These are phyloP conservation scores for Numenius phaeopus DNA, from an alignment of 2,797 vertebrate genomes.

Conservation along the genomic window DNA sequence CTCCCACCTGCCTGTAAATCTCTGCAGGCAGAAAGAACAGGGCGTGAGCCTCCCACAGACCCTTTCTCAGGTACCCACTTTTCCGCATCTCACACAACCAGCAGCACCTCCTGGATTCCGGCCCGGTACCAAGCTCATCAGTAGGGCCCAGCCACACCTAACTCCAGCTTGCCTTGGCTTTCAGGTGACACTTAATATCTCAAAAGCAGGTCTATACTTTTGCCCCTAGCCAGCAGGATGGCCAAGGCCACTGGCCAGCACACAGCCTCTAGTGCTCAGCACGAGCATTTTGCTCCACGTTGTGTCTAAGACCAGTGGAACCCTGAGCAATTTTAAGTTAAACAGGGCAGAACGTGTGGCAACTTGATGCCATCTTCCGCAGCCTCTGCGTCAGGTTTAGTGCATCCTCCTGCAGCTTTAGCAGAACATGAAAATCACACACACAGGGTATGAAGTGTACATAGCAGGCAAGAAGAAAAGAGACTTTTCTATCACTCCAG, in stretches of 20 bases:
- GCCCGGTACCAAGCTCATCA: not conserved
- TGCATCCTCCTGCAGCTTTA: not conserved
- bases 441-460: not conserved
- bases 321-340: not conserved
- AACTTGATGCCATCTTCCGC: not conserved
- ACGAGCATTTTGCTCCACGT: not conserved
- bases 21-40: not conserved
- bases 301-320: not conserved
- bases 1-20: not conserved
- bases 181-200: not conserved
- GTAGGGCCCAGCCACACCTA: fast-evolving
- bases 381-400: not conserved
- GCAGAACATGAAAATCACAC: not conserved
- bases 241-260: not conserved
- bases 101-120: not conserved
- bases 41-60: not conserved
- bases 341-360: not conserved
- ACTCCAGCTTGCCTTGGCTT: not conserved
- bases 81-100: not conserved
- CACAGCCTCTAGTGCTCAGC: not conserved
- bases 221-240: not conserved
- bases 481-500: not conserved
- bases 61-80: not conserved
- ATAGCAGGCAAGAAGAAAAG: not conserved
- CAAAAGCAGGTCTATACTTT: not conserved